Evolutionary conservation across 2,888 invertebrate species (phyloP).

Genomic region (Lucinisca nassula): DNA sequence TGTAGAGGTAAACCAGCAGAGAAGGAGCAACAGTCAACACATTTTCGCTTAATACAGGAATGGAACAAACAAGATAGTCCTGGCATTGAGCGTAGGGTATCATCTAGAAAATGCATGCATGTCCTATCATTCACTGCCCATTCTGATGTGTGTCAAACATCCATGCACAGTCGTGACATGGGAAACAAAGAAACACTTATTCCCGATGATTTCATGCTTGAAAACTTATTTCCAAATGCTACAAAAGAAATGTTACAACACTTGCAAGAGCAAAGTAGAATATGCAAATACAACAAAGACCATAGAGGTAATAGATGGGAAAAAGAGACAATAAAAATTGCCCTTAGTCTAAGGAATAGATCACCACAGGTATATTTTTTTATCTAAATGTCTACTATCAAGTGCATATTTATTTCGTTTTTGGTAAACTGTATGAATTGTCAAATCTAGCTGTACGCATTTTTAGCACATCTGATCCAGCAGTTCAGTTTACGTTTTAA

Average conservation of each 20-base stretch:
- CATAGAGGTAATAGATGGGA: not conserved
- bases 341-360: not conserved
- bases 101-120: not conserved
- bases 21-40: not conserved
- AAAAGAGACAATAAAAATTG: not conserved
- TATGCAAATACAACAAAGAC: not conserved
- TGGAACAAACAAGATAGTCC: not conserved
- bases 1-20: not conserved
- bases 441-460: too few species aligned
- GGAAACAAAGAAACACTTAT: not conserved
- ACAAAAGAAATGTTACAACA: too few species aligned
- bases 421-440: too few species aligned
- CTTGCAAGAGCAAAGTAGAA: too few species aligned
- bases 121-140: not conserved
- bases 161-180: not conserved
- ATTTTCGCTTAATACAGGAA: not conserved
- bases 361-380: not conserved
- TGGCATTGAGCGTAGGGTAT: not conserved
- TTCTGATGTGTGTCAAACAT: not conserved
- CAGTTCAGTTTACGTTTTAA: too few species aligned
- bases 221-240: too few species aligned
- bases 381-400: too few species aligned
- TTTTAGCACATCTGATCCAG: too few species aligned
- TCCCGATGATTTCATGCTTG: too few species aligned
- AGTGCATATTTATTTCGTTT: too few species aligned